Base-by-base conservation (phyloP, 2,888 invertebrate genomes). In the Neoaliturus tenellus region DNA sequence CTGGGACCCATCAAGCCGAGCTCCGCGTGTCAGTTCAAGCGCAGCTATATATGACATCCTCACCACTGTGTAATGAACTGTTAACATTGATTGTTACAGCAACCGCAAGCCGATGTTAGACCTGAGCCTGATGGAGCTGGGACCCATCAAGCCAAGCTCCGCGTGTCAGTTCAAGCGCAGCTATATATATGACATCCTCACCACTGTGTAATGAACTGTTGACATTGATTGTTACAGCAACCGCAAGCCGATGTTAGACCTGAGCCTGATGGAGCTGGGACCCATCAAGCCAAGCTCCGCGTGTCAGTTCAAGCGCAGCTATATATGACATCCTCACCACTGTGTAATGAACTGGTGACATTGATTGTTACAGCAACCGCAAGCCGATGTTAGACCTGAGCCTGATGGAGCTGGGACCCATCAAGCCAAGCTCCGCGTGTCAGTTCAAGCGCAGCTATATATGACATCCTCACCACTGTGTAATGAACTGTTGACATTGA, bases 101-200 rank as follows among this genome's bases (percentile, higher is more conserved):
- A 82, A 55, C 51, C 71, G 82, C 55, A 90, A 91, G 87, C 91
- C 91, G 85, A 90, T 91, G 90, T 89, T 91, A 87, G 91, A 91
- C 88, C 89, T 91, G 89, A 90, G 90, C 87, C 90, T 91, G 88
- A 89, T 91, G 88, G 91, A 91, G 86, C 91, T 91, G 88, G 91
- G 91, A 88, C 90, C 88, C 14, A 87, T 91, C 88, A 95, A 94
- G 90, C 95, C 95, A 80, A 92, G 93, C 87, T 93, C 93, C 89
- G 94, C 94, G 87, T 96, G 96, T 92, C 95, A 95, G 89, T 92
- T 96, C 90, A 94, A 94, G 89, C 96, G 96, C 84, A 96, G 96
- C 89, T n/a, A n/a, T n/a, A n/a, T n/a, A n/a, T n/a, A n/a, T n/a
- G n/a, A n/a, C n/a, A n/a, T n/a, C n/a, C n/a, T n/a, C n/a, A n/a